A percentile compares a stretch with the other conserved stretches of the same genome.
These are phyloP conservation scores for Drosophila nr. medialis DNA, from an alignment of 2,888 invertebrate genomes.

Conservation along the genomic window DNA sequence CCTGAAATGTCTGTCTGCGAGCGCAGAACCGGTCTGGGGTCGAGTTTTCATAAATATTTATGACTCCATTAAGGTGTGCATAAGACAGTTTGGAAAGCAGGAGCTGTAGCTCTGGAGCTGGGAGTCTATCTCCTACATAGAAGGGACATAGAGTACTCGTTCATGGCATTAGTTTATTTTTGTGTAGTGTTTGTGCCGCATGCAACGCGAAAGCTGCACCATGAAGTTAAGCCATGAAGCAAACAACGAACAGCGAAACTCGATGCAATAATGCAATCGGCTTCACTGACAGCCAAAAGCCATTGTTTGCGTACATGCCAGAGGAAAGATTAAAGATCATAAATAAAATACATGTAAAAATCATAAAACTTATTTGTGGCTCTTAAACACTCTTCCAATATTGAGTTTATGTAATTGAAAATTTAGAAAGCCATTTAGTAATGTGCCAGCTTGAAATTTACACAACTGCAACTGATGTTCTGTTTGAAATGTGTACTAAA, in stretches of 20 bases:
- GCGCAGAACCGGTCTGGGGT: slow-evolving; percentile 41
- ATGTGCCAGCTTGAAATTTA: not conserved
- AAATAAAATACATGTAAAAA: too few species aligned
- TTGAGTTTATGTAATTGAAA: not conserved
- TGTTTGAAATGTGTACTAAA: not conserved
- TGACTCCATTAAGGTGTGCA: slow-evolving; percentile 84
- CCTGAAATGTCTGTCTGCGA: slow-evolving; percentile 17
- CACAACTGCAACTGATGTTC: not conserved
- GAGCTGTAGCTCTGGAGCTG: slow-evolving; percentile 14
- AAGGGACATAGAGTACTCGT: slow-evolving; percentile 30
- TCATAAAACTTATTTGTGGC: fast-evolving
- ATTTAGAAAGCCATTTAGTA: not conserved
- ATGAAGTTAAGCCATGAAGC: slow-evolving; percentile 62
- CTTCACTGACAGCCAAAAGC: slow-evolving; percentile 44
- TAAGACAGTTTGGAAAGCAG: slow-evolving; percentile 76
- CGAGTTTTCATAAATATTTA: slow-evolving; percentile 84
- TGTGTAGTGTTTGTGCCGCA: slow-evolving; percentile 42
- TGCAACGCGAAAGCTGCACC: slow-evolving; percentile 59
- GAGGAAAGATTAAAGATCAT: not conserved
- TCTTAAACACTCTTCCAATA: not conserved
- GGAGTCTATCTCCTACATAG: slow-evolving; percentile 35
- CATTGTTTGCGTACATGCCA: slow-evolving; percentile 31
- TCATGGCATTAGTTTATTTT: slow-evolving; percentile 51
- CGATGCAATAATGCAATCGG: slow-evolving; percentile 20
- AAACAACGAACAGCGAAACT: slow-evolving; percentile 28